Evolutionary conservation across 2,888 invertebrate species (phyloP).

Genomic region (Seira ritae): DNA sequence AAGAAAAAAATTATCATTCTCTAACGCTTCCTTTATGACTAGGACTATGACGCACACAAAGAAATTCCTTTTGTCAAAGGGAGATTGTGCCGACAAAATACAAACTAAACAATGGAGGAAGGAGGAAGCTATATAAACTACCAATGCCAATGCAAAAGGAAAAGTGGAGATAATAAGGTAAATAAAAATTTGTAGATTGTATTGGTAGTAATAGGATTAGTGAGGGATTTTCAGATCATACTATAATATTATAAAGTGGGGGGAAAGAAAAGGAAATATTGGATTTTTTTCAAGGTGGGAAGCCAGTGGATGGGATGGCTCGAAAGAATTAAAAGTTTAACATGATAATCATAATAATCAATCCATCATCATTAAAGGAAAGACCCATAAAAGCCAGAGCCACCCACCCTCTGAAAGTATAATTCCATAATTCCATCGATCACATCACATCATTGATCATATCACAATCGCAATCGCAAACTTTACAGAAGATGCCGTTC

Average conservation of each 20-base stretch:
- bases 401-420: too few species aligned
- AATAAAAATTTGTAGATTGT: too few species aligned
- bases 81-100: conserved; percentile 42
- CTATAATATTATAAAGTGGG: conserved; percentile 13
- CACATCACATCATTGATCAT: too few species aligned
- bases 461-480: too few species aligned
- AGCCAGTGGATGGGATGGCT: background rate
- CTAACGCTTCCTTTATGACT: conserved; percentile 44
- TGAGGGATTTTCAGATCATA: too few species aligned
- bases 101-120: too few species aligned
- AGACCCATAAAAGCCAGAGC: background rate
- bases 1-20: conserved; percentile 56
- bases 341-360: conserved; percentile 41
- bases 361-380: conserved; percentile 47
- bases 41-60: background rate
- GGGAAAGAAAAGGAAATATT: background rate
- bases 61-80: conserved; percentile 34
- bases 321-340: conserved; percentile 9
- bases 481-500: too few species aligned
- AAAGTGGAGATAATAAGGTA: conserved; percentile 41
- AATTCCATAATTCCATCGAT: too few species aligned
- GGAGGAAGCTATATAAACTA: background rate
- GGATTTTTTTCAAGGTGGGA: conserved; percentile 8
- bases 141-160: conserved; percentile 6
- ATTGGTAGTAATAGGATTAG: conserved; percentile 23